Conservation (phyloP, 2,888 invertebrate genomes). For the Nomada flava region DNA sequence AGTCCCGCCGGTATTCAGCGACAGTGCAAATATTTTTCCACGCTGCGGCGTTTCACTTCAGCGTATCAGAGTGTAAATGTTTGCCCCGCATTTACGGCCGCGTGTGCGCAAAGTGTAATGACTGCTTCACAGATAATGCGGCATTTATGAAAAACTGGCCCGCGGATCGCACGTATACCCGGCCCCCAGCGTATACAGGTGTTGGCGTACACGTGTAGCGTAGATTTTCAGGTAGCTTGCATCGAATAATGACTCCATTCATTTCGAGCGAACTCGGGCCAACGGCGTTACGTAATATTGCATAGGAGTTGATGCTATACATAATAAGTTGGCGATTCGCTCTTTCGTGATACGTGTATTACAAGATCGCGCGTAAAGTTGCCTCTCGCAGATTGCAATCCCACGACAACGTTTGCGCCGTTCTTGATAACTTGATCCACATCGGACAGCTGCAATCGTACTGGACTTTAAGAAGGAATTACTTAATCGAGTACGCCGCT, state of each 20-base stretch:
- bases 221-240: slow-evolving; percentile 13
- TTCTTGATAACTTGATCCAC: too few relatives aligned
- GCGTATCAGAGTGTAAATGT: slow-evolving; percentile 52
- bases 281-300: slow-evolving; percentile 36
- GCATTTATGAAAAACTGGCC: background rate
- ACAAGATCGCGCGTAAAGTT: background rate
- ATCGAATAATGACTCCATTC: slow-evolving; percentile 31
- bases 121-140: slow-evolving; percentile 25
- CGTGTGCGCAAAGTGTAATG: slow-evolving; percentile 30
- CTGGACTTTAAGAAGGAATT: too few relatives aligned
- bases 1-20: slow-evolving; percentile 38
- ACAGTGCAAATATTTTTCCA: slow-evolving; percentile 49
- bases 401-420: too few relatives aligned
- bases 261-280: background rate
- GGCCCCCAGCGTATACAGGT: background rate
- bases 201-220: background rate
- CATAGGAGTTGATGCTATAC: slow-evolving; percentile 8
- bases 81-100: slow-evolving; percentile 46
- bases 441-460: slow-evolving; percentile 22
- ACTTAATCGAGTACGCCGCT: too few relatives aligned
- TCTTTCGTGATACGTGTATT: background rate
- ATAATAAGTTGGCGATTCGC: background rate
- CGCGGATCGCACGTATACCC: background rate
- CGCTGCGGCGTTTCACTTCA: slow-evolving; percentile 37
- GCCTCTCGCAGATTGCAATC: too few relatives aligned